A percentile compares a stretch with the other conserved stretches of the same genome.
phyloP scores from a whole-genome alignment of 1,140 invertebrate species.

The Drosophila pandora region DNA sequence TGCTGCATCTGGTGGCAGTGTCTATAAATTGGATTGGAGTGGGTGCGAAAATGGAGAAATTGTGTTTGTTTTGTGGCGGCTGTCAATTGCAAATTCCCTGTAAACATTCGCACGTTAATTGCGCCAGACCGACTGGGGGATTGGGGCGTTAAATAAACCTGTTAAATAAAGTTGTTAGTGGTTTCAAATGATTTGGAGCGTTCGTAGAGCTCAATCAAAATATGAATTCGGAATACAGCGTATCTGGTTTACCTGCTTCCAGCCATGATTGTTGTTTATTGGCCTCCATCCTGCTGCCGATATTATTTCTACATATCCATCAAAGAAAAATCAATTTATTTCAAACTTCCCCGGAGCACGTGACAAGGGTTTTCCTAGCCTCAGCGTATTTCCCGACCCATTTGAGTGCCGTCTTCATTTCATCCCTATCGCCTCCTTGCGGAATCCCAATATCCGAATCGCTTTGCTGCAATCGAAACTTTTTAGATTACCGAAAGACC shows the following conservation, averaged over 20 bases:
- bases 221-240: background rate
- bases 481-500: slow-evolving; percentile 42
- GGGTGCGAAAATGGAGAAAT: slow-evolving; percentile 37
- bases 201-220: background rate
- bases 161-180: background rate
- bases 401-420: background rate
- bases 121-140: background rate
- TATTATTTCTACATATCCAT: slow-evolving; percentile 24
- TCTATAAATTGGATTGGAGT: slow-evolving; percentile 28
- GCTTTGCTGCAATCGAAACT: slow-evolving; percentile 60
- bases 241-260: background rate
- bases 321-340: slow-evolving; percentile 38
- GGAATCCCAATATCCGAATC: slow-evolving; percentile 11
- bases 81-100: slow-evolving; percentile 2
- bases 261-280: slow-evolving; percentile 18
- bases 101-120: background rate
- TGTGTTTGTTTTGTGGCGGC: slow-evolving; percentile 30
- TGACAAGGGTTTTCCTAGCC: slow-evolving; percentile 15
- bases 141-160: too few relatives aligned
- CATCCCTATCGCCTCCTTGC: background rate
- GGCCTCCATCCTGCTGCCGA: background rate
- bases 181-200: background rate
- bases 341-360: slow-evolving; percentile 13
- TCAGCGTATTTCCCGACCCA: background rate
- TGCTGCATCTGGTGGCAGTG: slow-evolving; percentile 30